Base-by-base conservation (phyloP, 2,888 invertebrate species). In the Quadroppia sp. region DNA sequence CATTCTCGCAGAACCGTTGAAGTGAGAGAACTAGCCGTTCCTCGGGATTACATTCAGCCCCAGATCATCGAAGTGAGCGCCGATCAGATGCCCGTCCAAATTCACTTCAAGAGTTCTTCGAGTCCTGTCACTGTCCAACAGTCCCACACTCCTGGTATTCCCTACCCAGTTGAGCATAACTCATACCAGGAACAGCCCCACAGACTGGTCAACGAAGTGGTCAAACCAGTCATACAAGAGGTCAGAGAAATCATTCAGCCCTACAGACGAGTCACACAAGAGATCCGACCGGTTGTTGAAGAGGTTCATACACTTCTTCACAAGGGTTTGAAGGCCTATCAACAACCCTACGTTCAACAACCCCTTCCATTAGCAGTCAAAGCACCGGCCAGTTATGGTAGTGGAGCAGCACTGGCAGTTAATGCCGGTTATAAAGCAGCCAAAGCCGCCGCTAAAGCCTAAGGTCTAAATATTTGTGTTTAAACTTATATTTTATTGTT, bases 181-280 rank as follows among this genome's bases (percentile, higher is more conserved):
- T 28, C 56, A 56, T 28, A 6, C 56, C 56, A 56, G 13, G 56
- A 56, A 25, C 20, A 56, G 3, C 3, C 56, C 2, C 56, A 56
- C 56, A 1, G 56, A 13, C 11, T 56, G 56, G 56, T 56, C 28
- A 20, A 56, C 28, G 56, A 56, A 56, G 30, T 56, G 28, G 2
- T 30, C 15, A 56, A 56, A 28, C 56, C 56, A 9, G 30, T 56
- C 56, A 56, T 56, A 25, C 56, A 56, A 56, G 56, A 56, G 28
- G 56, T 56, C 56, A 25, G 56, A 28, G 56, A 56, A 30, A 28
- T 56, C 28, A 56, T 56, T 15, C 56, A 56, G 15, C 56, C 56
- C 56, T 56, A 56, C 56, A 25, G 56, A 56, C 25, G 56, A 28
- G 25, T 56, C 28, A 56, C 56, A 2, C 56, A 56, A 56, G 56